Evolutionary conservation across 1,140 invertebrate species (phyloP).

Genomic region (Oscheius sp.): DNA sequence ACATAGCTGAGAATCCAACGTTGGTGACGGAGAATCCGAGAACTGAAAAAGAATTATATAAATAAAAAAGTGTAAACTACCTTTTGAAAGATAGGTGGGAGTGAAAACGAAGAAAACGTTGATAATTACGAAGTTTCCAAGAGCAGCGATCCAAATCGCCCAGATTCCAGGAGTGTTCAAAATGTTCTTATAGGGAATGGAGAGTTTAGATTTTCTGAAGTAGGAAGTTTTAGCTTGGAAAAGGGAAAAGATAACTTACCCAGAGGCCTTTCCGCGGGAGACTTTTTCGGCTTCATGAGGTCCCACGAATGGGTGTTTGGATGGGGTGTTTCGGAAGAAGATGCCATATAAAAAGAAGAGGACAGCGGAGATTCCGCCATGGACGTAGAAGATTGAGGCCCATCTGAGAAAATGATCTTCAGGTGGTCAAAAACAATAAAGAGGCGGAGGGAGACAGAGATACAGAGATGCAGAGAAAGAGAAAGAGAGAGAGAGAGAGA

Average conservation of each 20-base stretch:
- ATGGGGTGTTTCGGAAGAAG: constrained; percentile 36
- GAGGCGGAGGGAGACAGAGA: too few relatives aligned
- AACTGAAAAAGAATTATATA: constrained; percentile 26
- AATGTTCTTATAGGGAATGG: constrained; percentile 31
- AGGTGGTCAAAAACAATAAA: background rate
- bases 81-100: constrained; percentile 30
- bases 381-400: constrained; percentile 33
- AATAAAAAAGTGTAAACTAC: constrained; percentile 1
- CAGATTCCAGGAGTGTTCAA: constrained; percentile 44
- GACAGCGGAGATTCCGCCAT: constrained; percentile 9
- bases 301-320: constrained; percentile 36
- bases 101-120: constrained; percentile 49
- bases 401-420: background rate
- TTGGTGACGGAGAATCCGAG: constrained; percentile 38
- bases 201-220: constrained; percentile 11
- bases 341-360: constrained; percentile 27
- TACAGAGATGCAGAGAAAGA: too few relatives aligned
- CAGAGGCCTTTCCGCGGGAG: constrained; percentile 15
- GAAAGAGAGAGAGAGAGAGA: too few relatives aligned
- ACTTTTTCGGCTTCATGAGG: constrained; percentile 28
- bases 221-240: background rate
- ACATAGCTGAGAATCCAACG: constrained; percentile 41
- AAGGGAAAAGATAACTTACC: background rate
- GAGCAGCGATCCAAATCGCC: constrained; percentile 53
- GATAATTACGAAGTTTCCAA: constrained; percentile 49